Conservation (phyloP, 92 coral and sea anemone genomes). For the Plumapathes pennacea region DNA sequence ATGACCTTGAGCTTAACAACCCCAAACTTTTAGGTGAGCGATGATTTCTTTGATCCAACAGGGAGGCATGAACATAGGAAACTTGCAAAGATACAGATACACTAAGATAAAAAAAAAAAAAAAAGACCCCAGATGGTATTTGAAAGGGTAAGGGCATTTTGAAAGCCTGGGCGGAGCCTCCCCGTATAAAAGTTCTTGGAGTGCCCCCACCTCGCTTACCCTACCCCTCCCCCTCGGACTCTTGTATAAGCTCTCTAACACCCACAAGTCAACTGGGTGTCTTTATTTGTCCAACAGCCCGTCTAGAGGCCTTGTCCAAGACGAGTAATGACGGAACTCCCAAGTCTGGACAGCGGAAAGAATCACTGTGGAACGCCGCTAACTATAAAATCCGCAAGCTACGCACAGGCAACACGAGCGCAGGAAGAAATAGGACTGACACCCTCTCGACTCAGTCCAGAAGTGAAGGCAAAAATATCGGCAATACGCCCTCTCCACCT, state of each 20-base stretch:
- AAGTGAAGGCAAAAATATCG: constrained; percentile 36
- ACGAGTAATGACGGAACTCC: constrained; percentile 52
- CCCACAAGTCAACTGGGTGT: too few relatives aligned
- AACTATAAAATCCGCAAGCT: constrained; percentile 29
- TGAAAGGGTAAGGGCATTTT: background rate
- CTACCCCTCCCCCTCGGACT: background rate
- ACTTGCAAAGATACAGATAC: too few relatives aligned
- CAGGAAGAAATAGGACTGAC: constrained; percentile 63
- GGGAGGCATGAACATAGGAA: background rate
- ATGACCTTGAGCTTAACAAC: constrained; percentile 70
- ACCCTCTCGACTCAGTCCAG: constrained; percentile 25
- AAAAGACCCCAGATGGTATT: background rate
- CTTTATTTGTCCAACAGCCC: constrained; percentile 34
- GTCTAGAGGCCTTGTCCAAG: constrained; percentile 67
- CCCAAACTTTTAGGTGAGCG: constrained; percentile 72
- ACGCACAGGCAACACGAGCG: constrained; percentile 37
- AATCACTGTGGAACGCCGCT: constrained; percentile 59
- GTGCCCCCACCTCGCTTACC: background rate
- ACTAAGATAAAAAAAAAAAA: too few relatives aligned
- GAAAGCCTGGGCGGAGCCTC: too few relatives aligned
- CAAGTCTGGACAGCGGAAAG: constrained; percentile 56
- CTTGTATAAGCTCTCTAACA: background rate
- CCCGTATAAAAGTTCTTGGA: background rate
- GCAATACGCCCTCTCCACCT: constrained; percentile 38
- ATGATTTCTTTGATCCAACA: background rate